Conservation (phyloP, 2,888 invertebrate genomes). For the Holacanthella duospinosa region DNA sequence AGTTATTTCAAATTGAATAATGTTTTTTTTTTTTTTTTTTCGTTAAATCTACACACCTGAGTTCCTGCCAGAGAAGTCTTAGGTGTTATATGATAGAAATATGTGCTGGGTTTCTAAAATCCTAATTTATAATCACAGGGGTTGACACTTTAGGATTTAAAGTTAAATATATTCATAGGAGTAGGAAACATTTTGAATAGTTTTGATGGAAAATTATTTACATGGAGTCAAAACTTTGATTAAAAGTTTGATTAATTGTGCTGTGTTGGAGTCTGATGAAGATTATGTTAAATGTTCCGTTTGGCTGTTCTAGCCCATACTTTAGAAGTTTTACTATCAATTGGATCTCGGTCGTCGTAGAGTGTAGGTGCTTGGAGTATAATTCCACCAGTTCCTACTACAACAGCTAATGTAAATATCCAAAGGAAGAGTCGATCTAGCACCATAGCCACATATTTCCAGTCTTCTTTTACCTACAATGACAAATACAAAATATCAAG, state of each 20-base stretch:
- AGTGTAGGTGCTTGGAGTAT: slow-evolving; percentile 80
- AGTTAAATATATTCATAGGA: too few species aligned
- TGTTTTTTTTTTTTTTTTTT: too few species aligned
- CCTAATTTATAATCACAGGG: too few species aligned
- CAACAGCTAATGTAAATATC: slow-evolving; percentile 86
- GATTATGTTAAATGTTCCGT: background rate
- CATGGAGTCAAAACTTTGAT: too few species aligned
- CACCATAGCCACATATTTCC: slow-evolving; percentile 93
- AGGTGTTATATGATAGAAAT: too few species aligned
- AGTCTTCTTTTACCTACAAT: slow-evolving; percentile 77
- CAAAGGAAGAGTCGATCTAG: slow-evolving; percentile 82
- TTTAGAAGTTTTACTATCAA: slow-evolving; percentile 77
- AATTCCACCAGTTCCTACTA: slow-evolving; percentile 79
- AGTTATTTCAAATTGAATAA: too few species aligned
- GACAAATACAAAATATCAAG: background rate
- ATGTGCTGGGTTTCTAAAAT: too few species aligned
- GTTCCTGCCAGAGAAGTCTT: too few species aligned
- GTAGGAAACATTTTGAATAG: too few species aligned
- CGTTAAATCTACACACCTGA: too few species aligned
- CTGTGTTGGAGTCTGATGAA: background rate
- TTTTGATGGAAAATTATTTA: too few species aligned
- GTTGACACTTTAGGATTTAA: too few species aligned
- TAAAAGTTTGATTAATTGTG: background rate
- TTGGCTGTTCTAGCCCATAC: slow-evolving; percentile 73
- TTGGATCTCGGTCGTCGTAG: slow-evolving; percentile 78